These are phyloP conservation scores for Leptinotarsa texana DNA, from an alignment of 1,140 invertebrate species.

Conservation along the genomic window DNA sequence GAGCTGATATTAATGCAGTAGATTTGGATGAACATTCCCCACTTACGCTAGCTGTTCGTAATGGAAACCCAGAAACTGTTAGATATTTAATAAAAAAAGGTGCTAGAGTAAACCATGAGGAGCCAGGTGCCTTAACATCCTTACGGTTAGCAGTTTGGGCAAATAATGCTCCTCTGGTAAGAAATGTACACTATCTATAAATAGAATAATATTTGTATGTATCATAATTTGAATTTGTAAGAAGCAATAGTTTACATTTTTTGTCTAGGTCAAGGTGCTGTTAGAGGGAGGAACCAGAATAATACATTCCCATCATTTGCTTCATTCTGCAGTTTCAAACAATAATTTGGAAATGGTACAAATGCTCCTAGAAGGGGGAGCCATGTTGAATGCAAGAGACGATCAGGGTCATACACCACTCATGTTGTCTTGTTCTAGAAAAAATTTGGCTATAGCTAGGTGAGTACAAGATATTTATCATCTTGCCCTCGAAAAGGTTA, in stretches of 20 bases:
- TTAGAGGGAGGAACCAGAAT: conserved; percentile 62
- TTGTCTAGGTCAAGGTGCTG: conserved; percentile 38
- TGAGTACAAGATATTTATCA: conserved; percentile 36
- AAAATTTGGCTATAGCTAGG: conserved; percentile 59
- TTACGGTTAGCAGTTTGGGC: conserved; percentile 61
- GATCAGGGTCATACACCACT: conserved; percentile 64
- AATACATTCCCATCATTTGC: conserved; percentile 61
- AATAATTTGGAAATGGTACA: conserved; percentile 58
- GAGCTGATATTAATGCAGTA: conserved; percentile 62
- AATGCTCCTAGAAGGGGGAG: conserved; percentile 58
- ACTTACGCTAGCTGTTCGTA: conserved; percentile 60
- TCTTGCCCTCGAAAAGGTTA: not conserved
- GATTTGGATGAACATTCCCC: conserved; percentile 63
- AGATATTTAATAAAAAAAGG: conserved; percentile 58
- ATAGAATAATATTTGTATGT: too few species aligned
- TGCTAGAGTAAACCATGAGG: conserved; percentile 64
- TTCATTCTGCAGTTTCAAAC: conserved; percentile 62
- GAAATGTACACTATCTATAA: not conserved
- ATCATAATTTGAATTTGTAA: too few species aligned
- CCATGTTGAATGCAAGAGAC: conserved; percentile 60
- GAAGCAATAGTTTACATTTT: not conserved
- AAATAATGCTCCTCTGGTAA: conserved; percentile 34
- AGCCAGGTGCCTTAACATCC: conserved; percentile 59
- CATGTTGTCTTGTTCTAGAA: conserved; percentile 63
- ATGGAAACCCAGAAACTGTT: conserved; percentile 57